Base-by-base conservation (phyloP, 2,888 invertebrate species). In the Ochlodes sylvanus region DNA sequence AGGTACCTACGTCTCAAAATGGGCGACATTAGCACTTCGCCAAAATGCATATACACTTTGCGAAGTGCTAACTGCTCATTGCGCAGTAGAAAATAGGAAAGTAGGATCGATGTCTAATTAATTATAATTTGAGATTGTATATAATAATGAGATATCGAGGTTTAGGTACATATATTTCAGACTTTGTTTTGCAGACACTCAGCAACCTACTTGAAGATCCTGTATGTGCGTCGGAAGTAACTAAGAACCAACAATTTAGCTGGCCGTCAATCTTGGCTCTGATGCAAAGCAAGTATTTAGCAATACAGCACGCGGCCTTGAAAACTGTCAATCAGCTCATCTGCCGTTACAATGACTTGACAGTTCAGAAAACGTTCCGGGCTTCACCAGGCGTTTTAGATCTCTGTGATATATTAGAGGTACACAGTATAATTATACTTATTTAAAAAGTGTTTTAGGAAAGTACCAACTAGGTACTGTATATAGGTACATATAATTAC, bases 181-280 rank as follows among this genome's bases (percentile, higher is more conserved):
- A 32, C 14, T 14, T 5, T 19, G 17, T 12, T 10, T 52, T 71
- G 5, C 71, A 92, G 93, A 90, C 88, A 0, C 74, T 94, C 6
- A 88, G 89, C 75, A 94, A 94, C 73, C 80, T 94, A 0, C 77
- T 94, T n/a, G 89, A 89, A 15, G 94, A 94, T 69, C 92, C 93
- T 0, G 76, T 88, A 0, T 92, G 90, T 38, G 90, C 90, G 0
- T 78, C 90, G 0, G 84, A 87, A 75, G 90, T 94, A 55, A 92
- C 92, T 0, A 92, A 90, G 76, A 92, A 87, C 72, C 83, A 89
- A 77, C 88, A 91, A 73, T 94, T 94, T 74, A 89, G 86, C 69
- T 94, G 94, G 87, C 82, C 86, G 0, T 84, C 89, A 0, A 78
- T 94, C 0, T 84, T 94, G 27, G 87, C 89, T 0, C 79, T 94